Conservation (phyloP, 2,888 invertebrate genomes). For the Odontothrips loti region DNA sequence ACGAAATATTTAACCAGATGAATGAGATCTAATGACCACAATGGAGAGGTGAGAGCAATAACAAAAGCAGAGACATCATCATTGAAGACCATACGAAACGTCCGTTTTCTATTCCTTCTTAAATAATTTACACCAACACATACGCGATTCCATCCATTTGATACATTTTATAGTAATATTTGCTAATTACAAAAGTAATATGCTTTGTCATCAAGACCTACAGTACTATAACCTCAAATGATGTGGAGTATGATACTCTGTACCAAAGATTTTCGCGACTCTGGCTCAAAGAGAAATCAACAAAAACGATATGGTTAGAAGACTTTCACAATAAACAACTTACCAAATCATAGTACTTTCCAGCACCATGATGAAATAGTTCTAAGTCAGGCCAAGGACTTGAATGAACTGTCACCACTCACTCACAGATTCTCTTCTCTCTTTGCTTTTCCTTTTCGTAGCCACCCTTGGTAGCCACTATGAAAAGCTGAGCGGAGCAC, state of each 20-base stretch:
- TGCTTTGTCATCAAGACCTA: not conserved
- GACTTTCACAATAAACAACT: conserved; percentile 42
- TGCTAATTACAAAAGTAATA: not conserved
- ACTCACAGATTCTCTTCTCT: not conserved
- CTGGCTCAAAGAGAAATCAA: conserved; percentile 32
- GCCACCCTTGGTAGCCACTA: not conserved
- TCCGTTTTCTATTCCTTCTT: too few relatives aligned
- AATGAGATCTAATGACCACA: not conserved
- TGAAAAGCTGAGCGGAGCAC: not conserved
- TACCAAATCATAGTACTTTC: conserved; percentile 98
- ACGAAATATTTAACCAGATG: not conserved
- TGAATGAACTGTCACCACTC: not conserved
- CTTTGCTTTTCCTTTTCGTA: not conserved
- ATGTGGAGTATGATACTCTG: not conserved
- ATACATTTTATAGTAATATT: too few relatives aligned
- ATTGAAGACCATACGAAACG: too few relatives aligned
- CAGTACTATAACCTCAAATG: not conserved
- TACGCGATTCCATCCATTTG: too few relatives aligned
- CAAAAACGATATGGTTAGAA: too few relatives aligned
- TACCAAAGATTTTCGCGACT: conserved; percentile 28
- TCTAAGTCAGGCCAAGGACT: not conserved
- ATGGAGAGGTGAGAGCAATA: too few relatives aligned
- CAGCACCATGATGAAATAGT: conserved; percentile 74
- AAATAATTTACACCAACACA: too few relatives aligned
- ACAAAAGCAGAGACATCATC: too few relatives aligned